These are phyloP conservation scores for Dyspetes luteomarginatus DNA, from an alignment of 2,888 invertebrate species.

Conservation along the genomic window DNA sequence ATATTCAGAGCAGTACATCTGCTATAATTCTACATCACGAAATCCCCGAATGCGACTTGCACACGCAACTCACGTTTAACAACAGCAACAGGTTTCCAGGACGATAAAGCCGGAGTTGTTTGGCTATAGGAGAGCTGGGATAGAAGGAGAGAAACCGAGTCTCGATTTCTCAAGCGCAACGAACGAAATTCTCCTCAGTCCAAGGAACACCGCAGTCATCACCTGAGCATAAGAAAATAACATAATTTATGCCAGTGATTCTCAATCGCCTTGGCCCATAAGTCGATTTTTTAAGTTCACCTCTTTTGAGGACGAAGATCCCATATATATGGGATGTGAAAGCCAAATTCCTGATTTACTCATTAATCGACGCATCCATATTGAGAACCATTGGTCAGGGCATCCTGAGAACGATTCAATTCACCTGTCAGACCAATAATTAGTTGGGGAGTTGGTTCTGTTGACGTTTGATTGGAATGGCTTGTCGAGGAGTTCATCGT, in stretches of 20 bases:
- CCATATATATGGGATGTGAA: no score
- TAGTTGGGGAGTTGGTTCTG: slow-evolving; percentile 75
- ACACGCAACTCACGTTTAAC: slow-evolving; percentile 52
- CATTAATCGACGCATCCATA: no score
- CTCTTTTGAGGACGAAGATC: no score
- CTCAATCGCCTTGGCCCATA: no score
- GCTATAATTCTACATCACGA: slow-evolving; percentile 1
- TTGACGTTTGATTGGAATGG: slow-evolving; percentile 75
- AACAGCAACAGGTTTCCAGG: slow-evolving; percentile 66
- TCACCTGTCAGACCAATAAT: no score
- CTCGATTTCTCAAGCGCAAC: slow-evolving; percentile 48
- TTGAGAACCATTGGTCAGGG: no score
- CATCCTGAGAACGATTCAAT: no score
- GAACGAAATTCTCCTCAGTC: slow-evolving; percentile 40
- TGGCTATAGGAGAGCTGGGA: slow-evolving; percentile 3
- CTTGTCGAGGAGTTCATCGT: slow-evolving; percentile 11
- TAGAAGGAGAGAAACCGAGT: neutral
- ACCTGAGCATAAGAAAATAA: slow-evolving; percentile 24
- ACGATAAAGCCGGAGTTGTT: slow-evolving; percentile 40
- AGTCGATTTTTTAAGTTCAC: no score
- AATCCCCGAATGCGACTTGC: slow-evolving; percentile 23
- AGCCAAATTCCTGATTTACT: no score
- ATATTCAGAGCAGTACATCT: neutral
- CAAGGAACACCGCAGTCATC: slow-evolving; percentile 30
- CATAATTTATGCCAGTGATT: no score